Base-by-base conservation (phyloP, 2,888 invertebrate species). In the Drosophila pegasa region DNA sequence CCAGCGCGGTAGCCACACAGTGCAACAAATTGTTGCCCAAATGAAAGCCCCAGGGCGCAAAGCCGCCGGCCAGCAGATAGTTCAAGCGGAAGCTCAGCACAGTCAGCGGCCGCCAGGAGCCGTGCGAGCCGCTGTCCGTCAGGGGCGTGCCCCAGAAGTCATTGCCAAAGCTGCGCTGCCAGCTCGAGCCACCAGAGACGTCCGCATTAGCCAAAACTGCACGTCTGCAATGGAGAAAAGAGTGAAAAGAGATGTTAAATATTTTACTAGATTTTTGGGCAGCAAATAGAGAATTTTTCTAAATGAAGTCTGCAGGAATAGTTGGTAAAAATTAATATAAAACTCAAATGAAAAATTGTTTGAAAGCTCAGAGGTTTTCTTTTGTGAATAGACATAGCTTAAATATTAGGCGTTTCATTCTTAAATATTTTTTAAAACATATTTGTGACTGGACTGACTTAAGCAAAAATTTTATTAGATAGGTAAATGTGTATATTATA, bases 81-180 rank as follows among this genome's bases (percentile, higher is more conserved):
- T 98, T 98, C 78, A 97, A 93, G 82, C 98, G 95, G 93, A 97
- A 98, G 80, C 97, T 95, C 74, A 97, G 95, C 76, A 97, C 97
- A 92, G 97, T 97, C 85, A 99, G 94, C 54, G 99, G 99, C 35
- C 99, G 94, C 93, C 98, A 99, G 60, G 98, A 98, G 89, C 99
- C 99, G 93, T 99, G 99, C 14, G 98, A 98, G 55, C 98, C 98
- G 75, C 95, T 95, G 93, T 98, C 97, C 80, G 95, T 95, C 87
- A 99, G 94, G 65, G 98, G 97, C 41, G 98, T 99, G 52, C 99
- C 99, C 99, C 99, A 99, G 93, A 98, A 99, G 93, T 99, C 99
- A 93, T 99, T 96, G 92, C 95, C 94, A 91, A 98, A 95, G 84
- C 98, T 94, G 80, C 95, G 95, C 83, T 94, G 94, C 94, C 98